A percentile compares a stretch with the other conserved stretches of the same genome.
These are phyloP conservation scores for Helobdella robusta DNA, from an alignment of 2,888 invertebrate genomes.

Conservation along the genomic window DNA sequence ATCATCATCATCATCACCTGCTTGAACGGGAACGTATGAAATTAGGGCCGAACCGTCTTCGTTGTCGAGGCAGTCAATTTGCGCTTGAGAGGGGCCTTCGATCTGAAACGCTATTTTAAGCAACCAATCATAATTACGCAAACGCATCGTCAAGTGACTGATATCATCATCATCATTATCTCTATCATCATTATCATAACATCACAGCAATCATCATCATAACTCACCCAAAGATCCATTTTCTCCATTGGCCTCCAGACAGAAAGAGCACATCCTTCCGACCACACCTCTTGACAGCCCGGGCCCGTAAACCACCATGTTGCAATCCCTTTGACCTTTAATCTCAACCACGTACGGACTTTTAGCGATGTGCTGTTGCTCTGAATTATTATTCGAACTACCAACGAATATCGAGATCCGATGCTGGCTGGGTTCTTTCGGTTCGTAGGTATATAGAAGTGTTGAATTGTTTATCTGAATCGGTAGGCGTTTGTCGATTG, in stretches of 20 bases:
- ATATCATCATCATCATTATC: too few relatives aligned
- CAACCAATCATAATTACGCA: too few relatives aligned
- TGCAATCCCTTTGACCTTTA: conserved; percentile 25
- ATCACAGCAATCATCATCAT: too few relatives aligned
- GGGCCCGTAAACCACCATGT: conserved; percentile 24
- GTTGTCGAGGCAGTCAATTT: conserved; percentile 28
- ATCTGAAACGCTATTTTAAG: conserved; percentile 29
- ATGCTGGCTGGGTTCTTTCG: too few relatives aligned
- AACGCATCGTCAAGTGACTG: too few relatives aligned
- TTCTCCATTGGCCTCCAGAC: conserved; percentile 28
- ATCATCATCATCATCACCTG: too few relatives aligned
- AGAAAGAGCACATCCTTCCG: conserved; percentile 20
- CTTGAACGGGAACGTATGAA: conserved; percentile 19
- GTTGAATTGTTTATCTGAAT: too few relatives aligned
- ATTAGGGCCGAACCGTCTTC: conserved; percentile 28
- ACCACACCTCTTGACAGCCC: conserved; percentile 20
- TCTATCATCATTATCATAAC: too few relatives aligned
- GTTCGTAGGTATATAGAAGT: too few relatives aligned
- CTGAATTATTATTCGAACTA: too few relatives aligned
- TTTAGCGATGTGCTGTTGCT: neutral
- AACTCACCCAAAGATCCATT: conserved; percentile 24
- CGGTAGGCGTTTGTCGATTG: too few relatives aligned
- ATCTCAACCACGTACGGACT: conserved; percentile 67
- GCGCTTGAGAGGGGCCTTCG: conserved; percentile 25
- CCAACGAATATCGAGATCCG: too few relatives aligned